A percentile compares a stretch with the other conserved stretches of the same genome.
Conservation (phyloP, 2,113 vertebrate species). For the Neotragus moschatus region DNA sequence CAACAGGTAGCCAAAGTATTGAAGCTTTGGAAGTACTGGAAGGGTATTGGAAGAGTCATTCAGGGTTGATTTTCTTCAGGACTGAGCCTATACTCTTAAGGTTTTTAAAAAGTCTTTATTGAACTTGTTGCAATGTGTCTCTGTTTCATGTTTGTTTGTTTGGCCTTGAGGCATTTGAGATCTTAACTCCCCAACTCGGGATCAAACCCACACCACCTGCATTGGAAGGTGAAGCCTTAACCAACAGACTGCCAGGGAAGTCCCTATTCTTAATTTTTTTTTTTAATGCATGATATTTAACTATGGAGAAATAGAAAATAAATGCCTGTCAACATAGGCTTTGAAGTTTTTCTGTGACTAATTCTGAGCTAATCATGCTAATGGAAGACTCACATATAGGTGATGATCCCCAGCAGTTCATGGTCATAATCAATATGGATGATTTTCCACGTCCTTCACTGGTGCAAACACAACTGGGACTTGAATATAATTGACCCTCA, state of each 20-base stretch:
- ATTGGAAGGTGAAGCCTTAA: background rate
- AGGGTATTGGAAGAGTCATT: background rate
- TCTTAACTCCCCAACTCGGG: background rate
- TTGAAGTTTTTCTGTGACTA: background rate
- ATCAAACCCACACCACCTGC: background rate
- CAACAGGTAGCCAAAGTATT: background rate
- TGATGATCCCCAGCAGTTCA: background rate
- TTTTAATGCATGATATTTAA: background rate
- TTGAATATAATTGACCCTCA: background rate
- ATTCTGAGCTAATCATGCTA: background rate
- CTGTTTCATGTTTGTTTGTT: background rate
- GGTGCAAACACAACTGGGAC: background rate
- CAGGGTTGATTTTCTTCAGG: background rate
- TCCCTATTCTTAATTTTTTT: background rate
- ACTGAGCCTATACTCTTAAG: background rate
- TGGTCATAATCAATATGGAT: background rate
- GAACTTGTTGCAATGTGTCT: background rate
- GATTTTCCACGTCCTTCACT: background rate
- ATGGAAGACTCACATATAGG: background rate
- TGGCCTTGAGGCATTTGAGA: background rate
- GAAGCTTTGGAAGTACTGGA: background rate
- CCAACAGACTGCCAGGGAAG: background rate
- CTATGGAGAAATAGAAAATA: background rate
- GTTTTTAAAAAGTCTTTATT: background rate
- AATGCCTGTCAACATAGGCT: background rate